phyloP scores from a whole-genome alignment of 2,113 vertebrate species.

The Otus sunia region DNA sequence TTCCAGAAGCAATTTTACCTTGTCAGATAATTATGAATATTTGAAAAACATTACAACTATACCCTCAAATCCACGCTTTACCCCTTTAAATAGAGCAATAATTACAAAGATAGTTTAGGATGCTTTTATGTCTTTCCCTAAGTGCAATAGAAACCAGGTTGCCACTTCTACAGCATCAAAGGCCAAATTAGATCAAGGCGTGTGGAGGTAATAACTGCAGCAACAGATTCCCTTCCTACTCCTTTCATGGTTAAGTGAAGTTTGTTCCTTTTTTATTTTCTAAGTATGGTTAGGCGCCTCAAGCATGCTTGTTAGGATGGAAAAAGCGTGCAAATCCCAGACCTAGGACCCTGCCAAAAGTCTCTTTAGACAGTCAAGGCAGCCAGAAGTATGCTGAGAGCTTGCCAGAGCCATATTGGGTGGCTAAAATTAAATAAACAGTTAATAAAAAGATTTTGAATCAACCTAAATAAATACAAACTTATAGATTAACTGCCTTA shows the following conservation, averaged over 20 bases:
- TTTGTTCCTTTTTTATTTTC: slow-evolving; percentile 67
- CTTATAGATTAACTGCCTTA: slow-evolving; percentile 57
- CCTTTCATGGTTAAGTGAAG: slow-evolving; percentile 61
- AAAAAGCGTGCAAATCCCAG: slow-evolving; percentile 70
- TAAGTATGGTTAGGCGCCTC: slow-evolving; percentile 64
- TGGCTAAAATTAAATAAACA: slow-evolving; percentile 73
- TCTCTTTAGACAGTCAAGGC: slow-evolving; percentile 66
- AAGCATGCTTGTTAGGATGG: slow-evolving; percentile 62
- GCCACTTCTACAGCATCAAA: background rate
- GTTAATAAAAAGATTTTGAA: slow-evolving; percentile 63
- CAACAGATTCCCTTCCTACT: slow-evolving; percentile 52
- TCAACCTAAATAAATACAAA: slow-evolving; percentile 66
- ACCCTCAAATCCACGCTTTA: background rate
- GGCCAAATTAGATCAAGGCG: slow-evolving; percentile 42
- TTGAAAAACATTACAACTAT: background rate
- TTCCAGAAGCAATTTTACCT: background rate
- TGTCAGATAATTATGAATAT: background rate
- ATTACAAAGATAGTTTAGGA: background rate
- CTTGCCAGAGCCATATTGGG: slow-evolving; percentile 72
- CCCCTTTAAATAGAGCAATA: background rate
- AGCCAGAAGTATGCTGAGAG: slow-evolving; percentile 67
- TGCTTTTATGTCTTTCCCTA: background rate
- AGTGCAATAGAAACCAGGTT: background rate
- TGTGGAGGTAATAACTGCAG: slow-evolving; percentile 43
- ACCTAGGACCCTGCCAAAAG: slow-evolving; percentile 70